Conservation (phyloP, 2,888 invertebrate species). For the Himalopsyche tibetana region DNA sequence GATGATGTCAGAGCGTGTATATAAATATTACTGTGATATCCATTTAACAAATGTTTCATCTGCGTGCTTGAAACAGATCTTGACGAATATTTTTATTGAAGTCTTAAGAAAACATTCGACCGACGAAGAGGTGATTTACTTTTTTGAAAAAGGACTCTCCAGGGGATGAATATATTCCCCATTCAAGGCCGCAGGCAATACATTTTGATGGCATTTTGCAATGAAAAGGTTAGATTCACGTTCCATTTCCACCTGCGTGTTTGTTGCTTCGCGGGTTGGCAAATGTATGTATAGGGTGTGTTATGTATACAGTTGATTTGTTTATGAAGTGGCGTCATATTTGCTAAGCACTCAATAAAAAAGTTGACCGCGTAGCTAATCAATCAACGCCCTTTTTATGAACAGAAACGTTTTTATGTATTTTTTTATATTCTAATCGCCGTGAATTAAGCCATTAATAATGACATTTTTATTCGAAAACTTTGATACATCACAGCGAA, state of each 20-base stretch:
- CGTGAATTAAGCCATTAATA: too few relatives aligned
- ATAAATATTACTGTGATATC: neutral
- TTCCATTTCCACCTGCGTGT: conserved; percentile 7
- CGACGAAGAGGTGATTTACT: conserved; percentile 7
- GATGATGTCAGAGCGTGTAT: too few relatives aligned
- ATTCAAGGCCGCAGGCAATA: conserved; percentile 14
- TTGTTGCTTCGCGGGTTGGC: neutral
- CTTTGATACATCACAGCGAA: too few relatives aligned
- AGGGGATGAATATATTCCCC: neutral
- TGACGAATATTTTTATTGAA: conserved; percentile 2
- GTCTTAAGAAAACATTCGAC: conserved; percentile 24
- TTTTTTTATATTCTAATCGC: too few relatives aligned
- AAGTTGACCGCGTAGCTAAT: too few relatives aligned
- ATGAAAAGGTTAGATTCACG: neutral
- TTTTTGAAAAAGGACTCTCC: conserved; percentile 21
- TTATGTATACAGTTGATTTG: too few relatives aligned
- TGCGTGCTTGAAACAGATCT: conserved; percentile 24
- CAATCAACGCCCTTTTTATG: too few relatives aligned
- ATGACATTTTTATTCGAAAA: too few relatives aligned
- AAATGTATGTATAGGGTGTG: too few relatives aligned
- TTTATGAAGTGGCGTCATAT: too few relatives aligned
- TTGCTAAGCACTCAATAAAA: too few relatives aligned
- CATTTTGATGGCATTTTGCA: conserved; percentile 30
- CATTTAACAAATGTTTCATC: conserved; percentile 3
- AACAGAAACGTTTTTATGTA: too few relatives aligned